Percentiles rank a stretch among this genome's conserved stretches.
Conservation (phyloP, 1,140 invertebrate species). For the Caenorhabditis inopinata region DNA sequence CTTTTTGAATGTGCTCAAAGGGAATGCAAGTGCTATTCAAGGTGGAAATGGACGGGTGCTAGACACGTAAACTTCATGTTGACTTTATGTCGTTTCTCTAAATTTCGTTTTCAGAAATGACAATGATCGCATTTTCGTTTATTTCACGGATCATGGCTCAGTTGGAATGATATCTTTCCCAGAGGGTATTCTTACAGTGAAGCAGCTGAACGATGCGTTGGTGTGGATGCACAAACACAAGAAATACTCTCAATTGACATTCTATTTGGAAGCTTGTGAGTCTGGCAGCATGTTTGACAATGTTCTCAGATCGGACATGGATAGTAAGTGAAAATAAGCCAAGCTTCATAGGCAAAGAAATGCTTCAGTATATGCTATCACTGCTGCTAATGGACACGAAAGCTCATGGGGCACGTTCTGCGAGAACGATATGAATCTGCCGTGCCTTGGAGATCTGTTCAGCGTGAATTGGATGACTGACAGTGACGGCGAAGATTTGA, state of each 20-base stretch:
- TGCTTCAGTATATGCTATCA: slow-evolving; percentile 72
- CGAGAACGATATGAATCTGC: slow-evolving; percentile 56
- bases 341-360: not conserved
- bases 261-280: slow-evolving; percentile 75
- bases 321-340: slow-evolving; percentile 67
- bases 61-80: slow-evolving; percentile 67
- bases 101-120: slow-evolving; percentile 68
- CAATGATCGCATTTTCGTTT: slow-evolving; percentile 73
- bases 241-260: slow-evolving; percentile 67
- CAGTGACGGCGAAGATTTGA: slow-evolving; percentile 72
- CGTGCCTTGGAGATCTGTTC: slow-evolving; percentile 65
- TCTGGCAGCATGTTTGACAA: slow-evolving; percentile 75
- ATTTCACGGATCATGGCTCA: slow-evolving; percentile 74
- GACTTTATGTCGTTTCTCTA: not conserved
- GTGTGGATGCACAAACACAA: slow-evolving; percentile 69
- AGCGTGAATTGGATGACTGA: slow-evolving; percentile 76
- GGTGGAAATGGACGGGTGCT: slow-evolving; percentile 71
- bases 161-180: slow-evolving; percentile 72
- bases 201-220: slow-evolving; percentile 68
- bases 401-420: slow-evolving; percentile 64
- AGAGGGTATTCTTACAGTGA: slow-evolving; percentile 66
- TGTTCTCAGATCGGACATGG: slow-evolving; percentile 70
- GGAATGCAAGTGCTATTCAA: slow-evolving; percentile 68
- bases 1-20: slow-evolving; percentile 71
- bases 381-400: slow-evolving; percentile 72